Conservation (phyloP, 2,113 vertebrate species). For the Mobula hypostoma region DNA sequence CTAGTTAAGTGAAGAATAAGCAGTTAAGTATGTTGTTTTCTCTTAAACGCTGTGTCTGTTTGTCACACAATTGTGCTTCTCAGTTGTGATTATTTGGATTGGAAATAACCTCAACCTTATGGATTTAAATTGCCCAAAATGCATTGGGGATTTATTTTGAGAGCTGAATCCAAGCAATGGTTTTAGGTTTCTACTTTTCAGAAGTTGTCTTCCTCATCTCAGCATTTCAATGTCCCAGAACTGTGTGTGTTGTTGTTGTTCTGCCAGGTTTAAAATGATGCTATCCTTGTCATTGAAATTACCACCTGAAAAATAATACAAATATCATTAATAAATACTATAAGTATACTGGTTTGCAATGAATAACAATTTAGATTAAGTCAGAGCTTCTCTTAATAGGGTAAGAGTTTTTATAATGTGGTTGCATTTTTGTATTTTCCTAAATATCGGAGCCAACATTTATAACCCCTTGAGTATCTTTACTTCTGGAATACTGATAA, state of each 20-base stretch:
- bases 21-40: not conserved
- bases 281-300: slow-evolving; percentile 64
- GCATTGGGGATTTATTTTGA: not conserved
- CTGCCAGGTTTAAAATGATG: slow-evolving; percentile 54
- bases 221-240: slow-evolving; percentile 66
- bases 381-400: not conserved
- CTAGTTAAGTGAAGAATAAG: not conserved
- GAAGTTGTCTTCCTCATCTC: slow-evolving; percentile 46
- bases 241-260: slow-evolving; percentile 54
- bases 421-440: not conserved
- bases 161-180: slow-evolving; percentile 37
- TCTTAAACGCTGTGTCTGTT: not conserved
- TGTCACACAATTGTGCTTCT: not conserved
- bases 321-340: not conserved
- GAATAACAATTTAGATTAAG: not conserved
- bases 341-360: not conserved
- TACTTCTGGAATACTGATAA: not conserved
- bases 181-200: not conserved
- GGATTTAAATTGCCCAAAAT: not conserved
- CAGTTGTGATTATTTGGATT: not conserved
- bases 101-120: not conserved
- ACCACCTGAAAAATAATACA: slow-evolving; percentile 54
- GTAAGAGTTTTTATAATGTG: not conserved
- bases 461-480: not conserved
- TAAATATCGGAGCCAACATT: not conserved